phyloP scores from a whole-genome alignment of 2,888 invertebrate species.

The Tachina lurida region DNA sequence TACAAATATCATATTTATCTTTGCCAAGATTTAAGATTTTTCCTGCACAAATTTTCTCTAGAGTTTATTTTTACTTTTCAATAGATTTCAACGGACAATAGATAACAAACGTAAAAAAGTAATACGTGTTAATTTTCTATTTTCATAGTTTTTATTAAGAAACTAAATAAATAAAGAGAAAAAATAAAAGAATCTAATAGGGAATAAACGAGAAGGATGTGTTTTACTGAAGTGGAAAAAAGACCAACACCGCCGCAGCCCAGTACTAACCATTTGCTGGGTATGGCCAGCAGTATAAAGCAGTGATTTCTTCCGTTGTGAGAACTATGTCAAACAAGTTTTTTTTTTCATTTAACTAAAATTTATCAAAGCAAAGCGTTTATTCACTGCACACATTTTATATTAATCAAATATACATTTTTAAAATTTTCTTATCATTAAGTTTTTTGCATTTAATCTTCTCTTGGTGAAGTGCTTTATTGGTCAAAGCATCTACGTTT shows the following conservation, averaged over 20 bases:
- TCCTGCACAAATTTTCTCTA: neutral
- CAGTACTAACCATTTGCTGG: neutral
- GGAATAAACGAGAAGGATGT: constrained; percentile 8
- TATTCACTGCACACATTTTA: too few relatives aligned
- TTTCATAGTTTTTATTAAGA: constrained; percentile 35
- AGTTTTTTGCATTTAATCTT: too few relatives aligned
- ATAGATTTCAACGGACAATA: constrained; percentile 1
- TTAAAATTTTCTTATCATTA: too few relatives aligned
- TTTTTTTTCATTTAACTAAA: too few relatives aligned
- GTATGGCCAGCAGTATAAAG: neutral
- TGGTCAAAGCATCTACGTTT: too few relatives aligned
- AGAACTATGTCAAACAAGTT: too few relatives aligned
- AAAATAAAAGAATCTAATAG: constrained; percentile 7
- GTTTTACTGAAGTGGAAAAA: neutral
- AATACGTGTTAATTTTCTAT: constrained; percentile 51
- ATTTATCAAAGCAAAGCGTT: too few relatives aligned
- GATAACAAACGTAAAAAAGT: neutral
- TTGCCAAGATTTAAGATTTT: neutral
- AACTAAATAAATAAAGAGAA: neutral
- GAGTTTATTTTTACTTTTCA: neutral
- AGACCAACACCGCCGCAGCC: neutral
- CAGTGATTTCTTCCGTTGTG: neutral
- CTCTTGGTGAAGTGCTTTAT: too few relatives aligned
- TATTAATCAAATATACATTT: too few relatives aligned
- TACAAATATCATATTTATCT: neutral